Conservation (phyloP, 1,140 invertebrate species). For the Drosophila triauraria region DNA sequence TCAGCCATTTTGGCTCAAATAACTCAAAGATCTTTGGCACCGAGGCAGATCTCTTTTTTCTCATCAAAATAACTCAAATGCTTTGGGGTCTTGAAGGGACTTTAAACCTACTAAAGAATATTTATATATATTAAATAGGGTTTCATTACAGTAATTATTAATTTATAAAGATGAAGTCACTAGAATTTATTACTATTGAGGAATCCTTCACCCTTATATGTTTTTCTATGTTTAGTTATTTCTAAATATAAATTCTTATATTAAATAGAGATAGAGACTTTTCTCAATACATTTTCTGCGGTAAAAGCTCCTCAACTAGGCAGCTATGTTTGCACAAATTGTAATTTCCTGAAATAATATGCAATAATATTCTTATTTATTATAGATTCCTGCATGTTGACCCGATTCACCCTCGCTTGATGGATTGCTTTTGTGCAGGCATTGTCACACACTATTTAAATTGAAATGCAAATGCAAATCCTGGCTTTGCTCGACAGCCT, state of each 20-base stretch:
- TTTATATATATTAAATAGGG: too few species aligned
- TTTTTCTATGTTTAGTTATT: background rate
- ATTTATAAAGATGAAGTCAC: background rate
- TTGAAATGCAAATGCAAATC: conserved; percentile 66
- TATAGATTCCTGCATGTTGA: conserved; percentile 4
- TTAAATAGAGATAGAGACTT: background rate
- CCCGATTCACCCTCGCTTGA: background rate
- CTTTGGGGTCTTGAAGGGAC: background rate
- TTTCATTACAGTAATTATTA: background rate
- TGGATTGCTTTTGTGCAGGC: conserved; percentile 30
- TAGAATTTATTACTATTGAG: background rate
- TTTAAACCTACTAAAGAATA: background rate
- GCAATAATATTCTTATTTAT: conserved; percentile 3
- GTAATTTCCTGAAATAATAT: background rate
- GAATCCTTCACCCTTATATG: background rate
- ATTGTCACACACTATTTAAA: conserved; percentile 59
- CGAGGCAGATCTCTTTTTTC: conserved; percentile 2
- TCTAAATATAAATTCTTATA: background rate
- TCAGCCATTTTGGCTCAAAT: conserved; percentile 32
- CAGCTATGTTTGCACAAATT: background rate
- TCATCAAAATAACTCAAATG: conserved; percentile 19
- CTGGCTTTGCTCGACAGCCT: conserved; percentile 2
- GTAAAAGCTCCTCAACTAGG: background rate
- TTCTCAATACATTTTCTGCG: too few species aligned
- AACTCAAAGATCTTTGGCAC: conserved; percentile 37